Evolutionary conservation across 2,888 invertebrate genomes (phyloP).

Genomic region (Eristalis arbustorum): DNA sequence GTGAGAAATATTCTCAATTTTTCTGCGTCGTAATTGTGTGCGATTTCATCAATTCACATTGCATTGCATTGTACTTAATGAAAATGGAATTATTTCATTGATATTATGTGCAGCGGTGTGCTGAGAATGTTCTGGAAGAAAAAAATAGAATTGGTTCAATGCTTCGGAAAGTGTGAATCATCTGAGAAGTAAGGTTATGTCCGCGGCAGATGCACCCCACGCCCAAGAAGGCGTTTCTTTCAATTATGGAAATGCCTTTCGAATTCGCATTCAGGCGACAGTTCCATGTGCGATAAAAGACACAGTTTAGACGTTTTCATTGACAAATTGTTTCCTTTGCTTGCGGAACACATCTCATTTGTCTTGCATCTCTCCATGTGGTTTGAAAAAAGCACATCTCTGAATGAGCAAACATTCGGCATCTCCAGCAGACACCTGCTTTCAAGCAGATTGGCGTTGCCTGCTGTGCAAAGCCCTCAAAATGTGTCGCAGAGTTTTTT

Average conservation of each 20-base stretch:
- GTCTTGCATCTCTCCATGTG: background rate
- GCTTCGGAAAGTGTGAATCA: slow-evolving; percentile 64
- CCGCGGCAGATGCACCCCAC: slow-evolving; percentile 62
- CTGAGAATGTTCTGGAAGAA: slow-evolving; percentile 44
- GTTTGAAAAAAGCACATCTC: background rate
- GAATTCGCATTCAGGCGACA: background rate
- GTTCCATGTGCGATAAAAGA: background rate
- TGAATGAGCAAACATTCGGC: background rate
- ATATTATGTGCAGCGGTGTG: background rate
- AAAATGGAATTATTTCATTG: slow-evolving; percentile 14
- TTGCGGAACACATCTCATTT: background rate
- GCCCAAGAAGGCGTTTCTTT: slow-evolving; percentile 40
- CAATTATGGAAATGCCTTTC: background rate
- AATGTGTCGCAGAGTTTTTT: background rate
- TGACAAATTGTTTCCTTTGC: background rate
- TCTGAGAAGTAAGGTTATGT: slow-evolving; percentile 59
- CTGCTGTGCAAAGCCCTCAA: no score
- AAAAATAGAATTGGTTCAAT: slow-evolving; percentile 38
- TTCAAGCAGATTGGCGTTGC: no score
- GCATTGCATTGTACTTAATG: background rate
- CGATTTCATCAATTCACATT: background rate
- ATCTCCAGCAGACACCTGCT: no score
- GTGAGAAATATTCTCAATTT: slow-evolving; percentile 67
- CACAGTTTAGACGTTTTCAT: background rate
- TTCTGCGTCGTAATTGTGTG: slow-evolving; percentile 59